Base-by-base conservation (phyloP, 1,140 invertebrate species). In the Drosophila murphyi region DNA sequence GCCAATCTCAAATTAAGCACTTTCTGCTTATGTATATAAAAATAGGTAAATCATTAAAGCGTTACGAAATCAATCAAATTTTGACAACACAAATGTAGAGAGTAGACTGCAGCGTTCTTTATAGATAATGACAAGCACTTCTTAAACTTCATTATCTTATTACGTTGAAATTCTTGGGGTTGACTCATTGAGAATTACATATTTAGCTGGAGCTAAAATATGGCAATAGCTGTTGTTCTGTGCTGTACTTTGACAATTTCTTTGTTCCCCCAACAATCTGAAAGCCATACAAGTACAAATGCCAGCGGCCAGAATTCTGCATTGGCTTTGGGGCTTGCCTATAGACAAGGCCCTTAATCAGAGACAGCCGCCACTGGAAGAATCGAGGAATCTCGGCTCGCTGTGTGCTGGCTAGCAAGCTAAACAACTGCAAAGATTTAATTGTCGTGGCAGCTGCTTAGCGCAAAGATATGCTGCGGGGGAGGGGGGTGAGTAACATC, bases 341-440 rank as follows among this genome's bases (percentile, higher is more conserved):
- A 82, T 87, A 73, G 54, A 43, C 63, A 64, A 80, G 78, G 85
- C 85, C 85, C 85, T 89, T 89, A 89, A 89, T 89, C 85, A 89
- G 85, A 78, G 78, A 57, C 80, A 59, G 82, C 78, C 62, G 71
- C 63, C 55, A 29, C 55, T 31, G 63, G 41, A 61, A 62, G 72
- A 81, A 77, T 80, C 69, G 80, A 62, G 74, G 82, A 83, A 75
- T 75, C 72, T 75, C 74, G 45, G 57, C 61, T 31, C 35, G 20
- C 20, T 20, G 20, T 20, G 20, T 20, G 20, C 20, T 57, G 64
- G 70, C 65, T 20, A 20, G 20, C 77, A 69, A 78, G 78, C 80
- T 79, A 76, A 88, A 83, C 83, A 83, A 88, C 85, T 89, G 85
- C 74, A 85, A 85, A 89, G 85, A 89, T 89, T 89, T 89, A 89